Conservation (phyloP, 1,140 invertebrate genomes). For the Scaptomyza graminum region DNA sequence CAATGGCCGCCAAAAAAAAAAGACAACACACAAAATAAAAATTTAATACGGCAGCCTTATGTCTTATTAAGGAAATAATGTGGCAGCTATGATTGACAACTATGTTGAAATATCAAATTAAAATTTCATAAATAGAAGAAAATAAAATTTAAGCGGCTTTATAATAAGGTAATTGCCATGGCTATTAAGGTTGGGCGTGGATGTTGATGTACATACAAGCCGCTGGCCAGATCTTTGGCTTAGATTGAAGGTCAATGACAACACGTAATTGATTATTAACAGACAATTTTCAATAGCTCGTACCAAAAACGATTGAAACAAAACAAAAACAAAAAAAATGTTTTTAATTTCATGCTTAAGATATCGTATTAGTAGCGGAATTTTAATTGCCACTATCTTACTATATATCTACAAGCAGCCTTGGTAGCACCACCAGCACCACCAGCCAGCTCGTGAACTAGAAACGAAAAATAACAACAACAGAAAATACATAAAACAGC, state of each 20-base stretch:
- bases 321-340: slow-evolving; percentile 37
- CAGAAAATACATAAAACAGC: slow-evolving; percentile 33
- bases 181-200: slow-evolving; percentile 73
- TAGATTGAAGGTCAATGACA: slow-evolving; percentile 77
- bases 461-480: slow-evolving; percentile 43
- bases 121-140: slow-evolving; percentile 69
- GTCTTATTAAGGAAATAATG: slow-evolving; percentile 51
- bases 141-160: slow-evolving; percentile 74
- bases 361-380: slow-evolving; percentile 71
- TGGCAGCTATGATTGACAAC: slow-evolving; percentile 74
- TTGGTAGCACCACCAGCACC: slow-evolving; percentile 41
- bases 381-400: slow-evolving; percentile 71
- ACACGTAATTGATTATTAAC: slow-evolving; percentile 78
- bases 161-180: slow-evolving; percentile 74
- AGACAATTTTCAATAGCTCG: slow-evolving; percentile 28
- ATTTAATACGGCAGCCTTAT: slow-evolving; percentile 14
- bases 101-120: slow-evolving; percentile 82
- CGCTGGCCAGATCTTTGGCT: slow-evolving; percentile 40
- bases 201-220: slow-evolving; percentile 2
- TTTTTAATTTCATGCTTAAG: slow-evolving; percentile 80
- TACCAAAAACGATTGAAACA: slow-evolving; percentile 32
- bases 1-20: slow-evolving; percentile 2
- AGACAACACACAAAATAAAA: neutral
- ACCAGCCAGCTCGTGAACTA: slow-evolving; percentile 47
- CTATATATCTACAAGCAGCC: slow-evolving; percentile 28